Evolutionary conservation across 2,797 vertebrate genomes (phyloP).

Genomic region (Lepidocolaptes lacrymiger): DNA sequence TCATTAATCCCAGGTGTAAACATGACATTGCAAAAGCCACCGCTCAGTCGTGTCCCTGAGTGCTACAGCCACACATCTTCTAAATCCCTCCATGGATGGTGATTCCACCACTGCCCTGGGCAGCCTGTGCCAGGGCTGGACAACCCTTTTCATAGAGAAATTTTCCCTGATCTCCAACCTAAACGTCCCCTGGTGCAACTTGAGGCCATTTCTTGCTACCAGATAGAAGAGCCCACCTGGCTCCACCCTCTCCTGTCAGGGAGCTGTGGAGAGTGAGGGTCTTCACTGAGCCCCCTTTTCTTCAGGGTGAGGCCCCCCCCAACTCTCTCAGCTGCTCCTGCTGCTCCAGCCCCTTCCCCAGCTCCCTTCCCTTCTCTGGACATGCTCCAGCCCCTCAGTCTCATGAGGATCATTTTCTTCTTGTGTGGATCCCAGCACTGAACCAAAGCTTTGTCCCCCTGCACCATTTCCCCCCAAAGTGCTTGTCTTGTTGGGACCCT

Average conservation of each 20-base stretch:
- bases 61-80: background rate
- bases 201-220: background rate
- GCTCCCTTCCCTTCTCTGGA: background rate
- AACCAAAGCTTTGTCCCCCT: background rate
- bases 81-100: background rate
- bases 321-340: background rate
- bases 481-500: background rate
- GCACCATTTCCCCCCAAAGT: background rate
- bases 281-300: background rate
- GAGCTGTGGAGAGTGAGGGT: background rate
- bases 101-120: background rate
- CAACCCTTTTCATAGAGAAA: background rate
- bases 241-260: background rate
- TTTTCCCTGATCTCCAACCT: background rate
- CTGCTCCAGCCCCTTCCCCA: background rate
- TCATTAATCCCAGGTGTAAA: background rate
- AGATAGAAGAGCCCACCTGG: background rate
- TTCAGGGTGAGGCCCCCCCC: background rate
- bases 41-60: background rate
- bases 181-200: background rate
- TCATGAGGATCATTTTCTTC: background rate
- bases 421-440: background rate
- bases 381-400: rapidly evolving
- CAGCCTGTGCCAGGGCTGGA: background rate
- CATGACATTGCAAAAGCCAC: background rate